Conservation (phyloP, 2,113 vertebrate genomes). For the Panthera leo region DNA sequence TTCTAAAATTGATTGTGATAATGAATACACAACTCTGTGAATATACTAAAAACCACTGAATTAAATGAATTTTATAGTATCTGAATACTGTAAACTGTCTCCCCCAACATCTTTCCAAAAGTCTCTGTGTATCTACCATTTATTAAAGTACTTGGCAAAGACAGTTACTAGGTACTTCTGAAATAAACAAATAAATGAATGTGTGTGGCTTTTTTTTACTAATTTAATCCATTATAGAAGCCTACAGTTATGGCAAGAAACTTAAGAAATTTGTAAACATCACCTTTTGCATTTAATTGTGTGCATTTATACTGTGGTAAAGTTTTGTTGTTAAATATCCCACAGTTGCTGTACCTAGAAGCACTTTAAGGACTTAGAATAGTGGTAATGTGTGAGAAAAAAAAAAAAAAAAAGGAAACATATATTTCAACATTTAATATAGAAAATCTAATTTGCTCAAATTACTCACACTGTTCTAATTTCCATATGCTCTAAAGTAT, state of each 20-base stretch:
- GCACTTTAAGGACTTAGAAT: neutral
- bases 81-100: neutral
- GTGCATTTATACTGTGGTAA: neutral
- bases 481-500: constrained; percentile 46
- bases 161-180: neutral
- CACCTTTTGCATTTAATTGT: constrained; percentile 8
- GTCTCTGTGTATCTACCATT: neutral
- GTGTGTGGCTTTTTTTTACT: neutral
- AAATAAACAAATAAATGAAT: neutral
- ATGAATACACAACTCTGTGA: neutral
- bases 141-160: neutral
- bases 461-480: constrained; percentile 56
- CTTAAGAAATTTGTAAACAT: neutral
- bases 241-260: neutral
- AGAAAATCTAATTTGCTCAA: constrained; percentile 48
- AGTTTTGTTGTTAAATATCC: constrained; percentile 29
- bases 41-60: neutral
- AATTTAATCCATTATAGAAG: neutral
- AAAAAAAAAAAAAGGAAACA: neutral
- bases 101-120: neutral
- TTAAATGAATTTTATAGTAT: neutral
- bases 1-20: neutral
- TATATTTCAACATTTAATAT: constrained; percentile 23
- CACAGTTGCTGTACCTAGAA: neutral
- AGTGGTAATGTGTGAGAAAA: neutral